Conservation (phyloP, 2,888 invertebrate genomes). For the Pseudococcus viburni region DNA sequence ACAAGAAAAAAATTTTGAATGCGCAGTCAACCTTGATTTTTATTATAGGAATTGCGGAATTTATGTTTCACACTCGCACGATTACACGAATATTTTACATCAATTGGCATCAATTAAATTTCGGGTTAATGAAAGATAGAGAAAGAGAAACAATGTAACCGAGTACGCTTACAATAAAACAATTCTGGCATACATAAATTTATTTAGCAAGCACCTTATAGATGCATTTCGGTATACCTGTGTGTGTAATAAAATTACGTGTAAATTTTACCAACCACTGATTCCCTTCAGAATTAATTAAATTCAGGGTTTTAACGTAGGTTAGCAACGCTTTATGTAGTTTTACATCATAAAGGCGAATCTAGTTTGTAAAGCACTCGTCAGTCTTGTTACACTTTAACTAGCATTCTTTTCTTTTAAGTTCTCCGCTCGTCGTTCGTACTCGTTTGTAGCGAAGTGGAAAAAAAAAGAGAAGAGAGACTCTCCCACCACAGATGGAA, state of each 20-base stretch:
- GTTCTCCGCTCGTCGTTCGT: constrained; percentile 53
- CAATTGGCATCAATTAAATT: constrained; percentile 22
- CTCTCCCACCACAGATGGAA: constrained; percentile 26
- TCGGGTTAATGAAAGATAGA: neutral
- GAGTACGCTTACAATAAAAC: neutral
- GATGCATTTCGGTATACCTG: neutral
- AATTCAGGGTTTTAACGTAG: constrained; percentile 57
- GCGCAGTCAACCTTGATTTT: constrained; percentile 18
- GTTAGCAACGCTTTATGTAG: constrained; percentile 50
- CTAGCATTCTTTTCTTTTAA: constrained; percentile 46
- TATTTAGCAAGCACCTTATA: neutral
- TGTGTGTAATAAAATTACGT: neutral
- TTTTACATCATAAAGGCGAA: constrained; percentile 61
- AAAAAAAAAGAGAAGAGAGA: constrained; percentile 16
- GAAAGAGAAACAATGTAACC: neutral
- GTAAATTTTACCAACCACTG: constrained; percentile 35
- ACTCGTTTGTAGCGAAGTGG: constrained; percentile 28
- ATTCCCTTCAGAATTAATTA: constrained; percentile 54
- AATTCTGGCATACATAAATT: neutral
- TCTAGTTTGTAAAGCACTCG: constrained; percentile 60
- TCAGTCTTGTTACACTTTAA: constrained; percentile 62
- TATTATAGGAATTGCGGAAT: neutral
- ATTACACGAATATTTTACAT: constrained; percentile 3
- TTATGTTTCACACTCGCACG: constrained; percentile 6
- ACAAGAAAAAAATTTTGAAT: neutral